Evolutionary conservation across 2,888 invertebrate genomes (phyloP).

Genomic region (Synanthedon vespiformis): DNA sequence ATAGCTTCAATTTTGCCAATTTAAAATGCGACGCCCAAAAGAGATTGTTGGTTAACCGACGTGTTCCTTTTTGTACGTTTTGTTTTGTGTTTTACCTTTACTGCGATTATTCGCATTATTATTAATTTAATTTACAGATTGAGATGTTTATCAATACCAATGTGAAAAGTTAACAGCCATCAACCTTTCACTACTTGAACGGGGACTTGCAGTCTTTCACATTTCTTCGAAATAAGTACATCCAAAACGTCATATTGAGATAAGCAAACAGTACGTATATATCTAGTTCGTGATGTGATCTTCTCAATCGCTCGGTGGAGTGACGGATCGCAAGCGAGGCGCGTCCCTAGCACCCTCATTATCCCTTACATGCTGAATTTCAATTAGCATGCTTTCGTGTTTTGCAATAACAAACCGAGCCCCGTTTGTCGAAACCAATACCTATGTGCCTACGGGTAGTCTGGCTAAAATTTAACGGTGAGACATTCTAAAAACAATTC

Average conservation of each 20-base stretch:
- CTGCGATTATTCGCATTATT: too few relatives aligned
- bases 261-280: constrained; percentile 2
- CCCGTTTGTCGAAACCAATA: constrained; percentile 33
- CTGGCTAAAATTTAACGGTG: not conserved
- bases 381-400: constrained; percentile 64
- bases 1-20: constrained; percentile 49
- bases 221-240: not conserved
- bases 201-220: too few relatives aligned
- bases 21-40: constrained; percentile 42
- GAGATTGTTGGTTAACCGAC: constrained; percentile 14
- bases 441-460: constrained; percentile 9
- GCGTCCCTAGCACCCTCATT: constrained; percentile 46
- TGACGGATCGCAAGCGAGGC: constrained; percentile 35
- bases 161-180: too few relatives aligned
- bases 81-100: not conserved
- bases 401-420: constrained; percentile 54
- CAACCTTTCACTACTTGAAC: too few relatives aligned
- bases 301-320: constrained; percentile 27
- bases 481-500: too few relatives aligned
- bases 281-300: constrained; percentile 29
- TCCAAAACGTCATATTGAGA: not conserved
- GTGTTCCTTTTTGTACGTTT: constrained; percentile 6
- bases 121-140: too few relatives aligned
- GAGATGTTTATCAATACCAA: too few relatives aligned
- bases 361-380: constrained; percentile 71